Conservation (phyloP, 2,888 invertebrate genomes). For the Agonopterix alstromeriana region DNA sequence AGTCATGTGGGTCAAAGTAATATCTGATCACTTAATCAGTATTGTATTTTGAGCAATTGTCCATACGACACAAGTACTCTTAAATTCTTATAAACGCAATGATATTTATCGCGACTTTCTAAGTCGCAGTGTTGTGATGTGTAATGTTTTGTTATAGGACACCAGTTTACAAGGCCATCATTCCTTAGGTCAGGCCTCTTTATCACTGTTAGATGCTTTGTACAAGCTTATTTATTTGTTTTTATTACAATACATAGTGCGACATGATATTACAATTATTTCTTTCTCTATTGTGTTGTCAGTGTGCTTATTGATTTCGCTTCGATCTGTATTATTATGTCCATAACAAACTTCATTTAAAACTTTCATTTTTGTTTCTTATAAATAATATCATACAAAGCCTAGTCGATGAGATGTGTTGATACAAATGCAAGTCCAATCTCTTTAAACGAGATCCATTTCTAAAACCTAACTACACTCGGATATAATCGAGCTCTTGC, state of each 20-base stretch:
- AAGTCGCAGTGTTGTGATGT: slow-evolving; percentile 15
- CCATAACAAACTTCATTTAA: slow-evolving; percentile 12
- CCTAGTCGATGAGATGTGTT: slow-evolving; percentile 3
- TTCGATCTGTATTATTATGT: slow-evolving; percentile 26
- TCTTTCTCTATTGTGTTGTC: slow-evolving; percentile 35
- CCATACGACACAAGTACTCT: too few species aligned
- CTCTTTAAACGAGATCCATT: not conserved
- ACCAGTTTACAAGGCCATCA: slow-evolving; percentile 71
- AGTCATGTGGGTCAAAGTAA: too few species aligned
- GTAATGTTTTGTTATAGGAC: slow-evolving; percentile 70
- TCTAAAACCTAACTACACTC: too few species aligned
- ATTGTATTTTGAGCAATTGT: too few species aligned
- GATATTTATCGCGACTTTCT: not conserved
- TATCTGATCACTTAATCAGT: too few species aligned
- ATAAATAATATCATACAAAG: not conserved
- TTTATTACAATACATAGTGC: slow-evolving; percentile 43
- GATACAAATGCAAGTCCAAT: slow-evolving; percentile 1
- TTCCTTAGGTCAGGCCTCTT: slow-evolving; percentile 69
- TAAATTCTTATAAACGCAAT: not conserved
- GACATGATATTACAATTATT: slow-evolving; percentile 38
- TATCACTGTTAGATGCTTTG: slow-evolving; percentile 50
- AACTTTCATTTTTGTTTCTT: slow-evolving; percentile 19
- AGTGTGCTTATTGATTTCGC: slow-evolving; percentile 37
- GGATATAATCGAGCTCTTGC: too few species aligned
- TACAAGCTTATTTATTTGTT: slow-evolving; percentile 34